Conservation (phyloP, 2,797 vertebrate species). For the Limosa lapponica region DNA sequence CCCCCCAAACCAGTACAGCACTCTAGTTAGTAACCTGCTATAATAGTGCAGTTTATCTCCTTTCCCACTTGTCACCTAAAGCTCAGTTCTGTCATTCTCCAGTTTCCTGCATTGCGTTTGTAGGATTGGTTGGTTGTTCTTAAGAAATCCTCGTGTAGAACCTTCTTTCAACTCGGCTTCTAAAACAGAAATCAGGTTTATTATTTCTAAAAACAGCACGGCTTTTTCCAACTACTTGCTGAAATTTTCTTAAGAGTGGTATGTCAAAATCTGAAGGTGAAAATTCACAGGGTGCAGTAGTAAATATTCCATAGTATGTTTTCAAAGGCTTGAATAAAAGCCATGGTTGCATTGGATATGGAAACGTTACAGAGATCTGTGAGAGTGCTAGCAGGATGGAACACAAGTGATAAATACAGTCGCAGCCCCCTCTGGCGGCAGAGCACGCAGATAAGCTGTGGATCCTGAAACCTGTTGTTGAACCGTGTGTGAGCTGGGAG, state of each 20-base stretch:
- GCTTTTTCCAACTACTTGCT: neutral
- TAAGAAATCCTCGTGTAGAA: neutral
- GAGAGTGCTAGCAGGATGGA: neutral
- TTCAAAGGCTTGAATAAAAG: neutral
- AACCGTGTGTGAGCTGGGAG: accelerated
- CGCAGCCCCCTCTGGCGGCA: constrained; percentile 31
- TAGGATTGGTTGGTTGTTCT: neutral
- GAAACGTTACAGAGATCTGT: neutral
- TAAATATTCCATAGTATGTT: neutral
- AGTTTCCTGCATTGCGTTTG: neutral
- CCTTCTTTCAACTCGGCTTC: neutral
- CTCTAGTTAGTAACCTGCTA: neutral
- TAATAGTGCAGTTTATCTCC: neutral
- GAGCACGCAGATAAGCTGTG: accelerated
- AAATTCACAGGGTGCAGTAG: neutral
- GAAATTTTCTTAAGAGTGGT: neutral
- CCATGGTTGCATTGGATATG: accelerated
- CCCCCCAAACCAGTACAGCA: neutral
- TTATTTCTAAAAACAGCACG: neutral
- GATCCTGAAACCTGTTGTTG: neutral
- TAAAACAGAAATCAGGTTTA: neutral
- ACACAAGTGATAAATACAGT: neutral
- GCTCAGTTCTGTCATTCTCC: neutral
- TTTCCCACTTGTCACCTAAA: neutral
- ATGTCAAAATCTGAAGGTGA: neutral